These are phyloP conservation scores for Sebastes reedi DNA, from an alignment of 2,797 vertebrate genomes.

Conservation along the genomic window DNA sequence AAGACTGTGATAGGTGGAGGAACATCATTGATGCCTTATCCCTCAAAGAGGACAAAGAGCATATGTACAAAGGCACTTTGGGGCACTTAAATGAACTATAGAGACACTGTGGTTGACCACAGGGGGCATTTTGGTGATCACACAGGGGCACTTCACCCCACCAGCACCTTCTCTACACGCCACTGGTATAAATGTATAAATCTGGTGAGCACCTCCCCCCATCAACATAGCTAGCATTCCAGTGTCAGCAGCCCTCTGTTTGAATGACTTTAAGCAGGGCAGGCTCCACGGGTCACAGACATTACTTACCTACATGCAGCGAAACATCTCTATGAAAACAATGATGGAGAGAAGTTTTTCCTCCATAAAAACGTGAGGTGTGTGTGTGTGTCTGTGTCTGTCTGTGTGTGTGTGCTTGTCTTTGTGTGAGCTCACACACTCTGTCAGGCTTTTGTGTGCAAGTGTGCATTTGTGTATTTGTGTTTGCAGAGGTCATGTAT, in stretches of 20 bases:
- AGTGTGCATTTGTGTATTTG: slow-evolving; percentile 75
- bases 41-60: not conserved
- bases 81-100: not conserved
- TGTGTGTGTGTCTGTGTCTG: not conserved
- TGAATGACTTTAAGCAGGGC: slow-evolving; percentile 73
- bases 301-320: slow-evolving; percentile 65
- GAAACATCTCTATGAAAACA: slow-evolving; percentile 70
- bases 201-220: slow-evolving; percentile 46
- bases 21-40: not conserved
- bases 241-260: slow-evolving; percentile 69
- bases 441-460: slow-evolving; percentile 45
- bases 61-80: not conserved
- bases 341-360: slow-evolving; percentile 22
- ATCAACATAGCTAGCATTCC: slow-evolving; percentile 75
- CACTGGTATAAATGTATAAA: slow-evolving; percentile 53
- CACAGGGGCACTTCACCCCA: not conserved
- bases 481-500: slow-evolving; percentile 70
- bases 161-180: not conserved
- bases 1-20: not conserved
- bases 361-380: slow-evolving; percentile 30
- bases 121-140: no score
- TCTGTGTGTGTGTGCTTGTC: not conserved
- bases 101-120: not conserved
- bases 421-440: slow-evolving; percentile 15
- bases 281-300: slow-evolving; percentile 66